These are phyloP conservation scores for Tricholauxania praeusta DNA, from an alignment of 2,888 invertebrate species.

Conservation along the genomic window DNA sequence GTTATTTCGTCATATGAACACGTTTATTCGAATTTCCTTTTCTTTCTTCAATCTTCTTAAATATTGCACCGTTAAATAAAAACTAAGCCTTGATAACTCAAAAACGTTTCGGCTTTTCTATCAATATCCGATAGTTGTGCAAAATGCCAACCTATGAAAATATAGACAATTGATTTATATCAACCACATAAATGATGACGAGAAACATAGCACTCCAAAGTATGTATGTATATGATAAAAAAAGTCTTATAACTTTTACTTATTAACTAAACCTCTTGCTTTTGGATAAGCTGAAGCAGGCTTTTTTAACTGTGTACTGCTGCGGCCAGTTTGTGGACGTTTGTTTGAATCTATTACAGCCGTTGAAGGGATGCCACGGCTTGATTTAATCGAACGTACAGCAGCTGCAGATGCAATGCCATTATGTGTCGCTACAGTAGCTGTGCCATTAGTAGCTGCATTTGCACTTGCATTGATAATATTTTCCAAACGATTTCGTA, in stretches of 20 bases:
- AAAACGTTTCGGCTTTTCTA: too few relatives aligned
- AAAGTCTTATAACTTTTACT: conserved; percentile 50
- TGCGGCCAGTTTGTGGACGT: conserved; percentile 61
- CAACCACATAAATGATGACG: too few relatives aligned
- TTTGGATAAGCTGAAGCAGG: conserved; percentile 68
- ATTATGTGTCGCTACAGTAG: conserved; percentile 26
- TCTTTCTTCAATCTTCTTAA: too few relatives aligned
- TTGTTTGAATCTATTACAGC: conserved; percentile 63
- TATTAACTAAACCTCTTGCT: conserved; percentile 67
- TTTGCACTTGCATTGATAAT: conserved; percentile 66
- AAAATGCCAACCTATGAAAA: too few relatives aligned
- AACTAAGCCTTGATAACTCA: too few relatives aligned
- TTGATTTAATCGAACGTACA: conserved; percentile 58
- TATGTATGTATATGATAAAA: too few relatives aligned
- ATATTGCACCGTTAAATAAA: too few relatives aligned
- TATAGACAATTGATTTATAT: too few relatives aligned
- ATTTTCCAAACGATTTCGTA: conserved; percentile 66
- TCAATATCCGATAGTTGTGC: too few relatives aligned
- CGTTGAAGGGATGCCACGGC: conserved; percentile 55
- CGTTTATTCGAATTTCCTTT: too few relatives aligned
- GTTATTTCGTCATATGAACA: too few relatives aligned
- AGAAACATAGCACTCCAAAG: too few relatives aligned
- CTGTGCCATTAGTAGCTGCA: conserved; percentile 45
- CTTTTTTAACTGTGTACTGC: conserved; percentile 58
- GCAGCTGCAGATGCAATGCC: conserved; percentile 45